A percentile compares a stretch with the other conserved stretches of the same genome.
These are phyloP conservation scores for Lagocephalus sceleratus DNA, from an alignment of 2,797 vertebrate species.

Conservation along the genomic window DNA sequence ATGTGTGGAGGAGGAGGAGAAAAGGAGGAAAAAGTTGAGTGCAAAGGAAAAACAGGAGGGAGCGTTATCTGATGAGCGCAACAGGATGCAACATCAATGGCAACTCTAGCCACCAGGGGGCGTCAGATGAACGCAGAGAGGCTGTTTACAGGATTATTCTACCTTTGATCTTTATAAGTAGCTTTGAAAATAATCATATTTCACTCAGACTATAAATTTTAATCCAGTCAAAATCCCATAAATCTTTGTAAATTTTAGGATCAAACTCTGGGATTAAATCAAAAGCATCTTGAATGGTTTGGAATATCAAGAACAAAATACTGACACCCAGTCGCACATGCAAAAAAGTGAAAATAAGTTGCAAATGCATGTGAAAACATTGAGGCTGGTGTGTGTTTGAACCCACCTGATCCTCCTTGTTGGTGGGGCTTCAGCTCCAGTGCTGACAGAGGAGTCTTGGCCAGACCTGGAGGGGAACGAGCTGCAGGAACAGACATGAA, in stretches of 20 bases:
- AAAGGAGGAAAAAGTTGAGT: constrained; percentile 68
- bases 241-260: not conserved
- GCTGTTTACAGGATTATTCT: not conserved
- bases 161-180: not conserved
- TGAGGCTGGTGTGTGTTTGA: constrained; percentile 13
- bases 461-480: constrained; percentile 65
- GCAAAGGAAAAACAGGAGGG: constrained; percentile 22
- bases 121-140: constrained; percentile 21
- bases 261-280: not conserved
- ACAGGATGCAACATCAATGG: not conserved
- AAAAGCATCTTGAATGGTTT: not conserved
- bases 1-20: constrained; percentile 35
- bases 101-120: constrained; percentile 35
- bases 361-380: not conserved
- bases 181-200: not conserved
- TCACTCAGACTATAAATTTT: not conserved
- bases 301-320: not conserved
- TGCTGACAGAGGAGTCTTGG: constrained; percentile 85
- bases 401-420: constrained; percentile 54
- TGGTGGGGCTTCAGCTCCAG: constrained; percentile 85
- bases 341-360: not conserved
- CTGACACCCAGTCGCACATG: not conserved
- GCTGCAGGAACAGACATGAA: constrained; percentile 31
- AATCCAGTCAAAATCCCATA: not conserved
- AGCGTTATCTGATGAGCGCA: not conserved